Evolutionary conservation across 2,113 vertebrate species (phyloP).

Genomic region (Nannobrachium achirus): DNA sequence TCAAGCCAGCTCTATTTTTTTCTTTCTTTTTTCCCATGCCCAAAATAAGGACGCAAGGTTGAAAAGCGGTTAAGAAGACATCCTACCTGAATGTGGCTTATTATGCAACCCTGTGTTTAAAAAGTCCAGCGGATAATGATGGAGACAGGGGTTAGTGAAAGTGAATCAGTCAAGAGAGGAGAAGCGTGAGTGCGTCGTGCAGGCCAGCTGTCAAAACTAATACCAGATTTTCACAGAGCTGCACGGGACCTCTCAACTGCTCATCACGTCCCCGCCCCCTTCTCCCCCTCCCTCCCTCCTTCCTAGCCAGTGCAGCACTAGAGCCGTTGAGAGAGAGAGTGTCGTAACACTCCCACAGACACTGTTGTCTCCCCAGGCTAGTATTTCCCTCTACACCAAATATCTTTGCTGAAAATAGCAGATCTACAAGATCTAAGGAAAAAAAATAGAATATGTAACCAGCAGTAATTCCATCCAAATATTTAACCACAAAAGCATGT

Average conservation of each 20-base stretch:
- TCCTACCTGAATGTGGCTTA: slow-evolving; percentile 63
- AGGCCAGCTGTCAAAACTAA: slow-evolving; percentile 62
- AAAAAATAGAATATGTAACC: too few species aligned
- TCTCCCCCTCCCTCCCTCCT: slow-evolving; percentile 42
- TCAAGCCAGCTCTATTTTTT: neutral
- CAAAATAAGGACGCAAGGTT: neutral
- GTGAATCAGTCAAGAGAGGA: slow-evolving; percentile 20
- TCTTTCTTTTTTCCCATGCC: neutral
- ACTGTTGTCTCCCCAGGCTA: neutral
- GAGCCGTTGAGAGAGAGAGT: too few species aligned
- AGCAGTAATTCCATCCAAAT: too few species aligned
- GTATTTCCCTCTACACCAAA: neutral
- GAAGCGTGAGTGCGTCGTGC: slow-evolving; percentile 18
- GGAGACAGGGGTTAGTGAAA: slow-evolving; percentile 19
- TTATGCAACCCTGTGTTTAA: neutral
- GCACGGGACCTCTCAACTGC: slow-evolving; percentile 34
- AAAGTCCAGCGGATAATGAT: slow-evolving; percentile 25
- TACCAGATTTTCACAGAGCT: slow-evolving; percentile 49
- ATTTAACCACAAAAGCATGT: too few species aligned
- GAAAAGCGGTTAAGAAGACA: slow-evolving; percentile 12
- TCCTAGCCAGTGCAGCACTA: neutral
- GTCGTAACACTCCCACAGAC: too few species aligned
- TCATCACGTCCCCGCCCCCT: slow-evolving; percentile 15
- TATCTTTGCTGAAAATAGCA: too few species aligned
- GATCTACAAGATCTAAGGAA: too few species aligned